Conservation (phyloP, 1,140 invertebrate species). For the Caerostris darwini region DNA sequence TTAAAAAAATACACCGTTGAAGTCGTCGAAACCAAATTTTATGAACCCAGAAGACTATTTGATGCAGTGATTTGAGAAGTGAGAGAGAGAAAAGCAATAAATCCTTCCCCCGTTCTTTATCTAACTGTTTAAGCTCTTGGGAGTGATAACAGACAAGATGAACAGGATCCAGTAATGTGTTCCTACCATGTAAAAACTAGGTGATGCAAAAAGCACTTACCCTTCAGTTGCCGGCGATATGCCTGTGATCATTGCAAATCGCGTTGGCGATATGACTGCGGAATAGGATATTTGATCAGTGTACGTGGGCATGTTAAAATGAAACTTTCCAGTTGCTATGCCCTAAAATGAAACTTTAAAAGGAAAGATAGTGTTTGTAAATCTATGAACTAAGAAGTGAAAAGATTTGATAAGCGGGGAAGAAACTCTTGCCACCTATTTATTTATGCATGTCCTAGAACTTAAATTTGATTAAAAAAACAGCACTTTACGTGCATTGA, state of each 20-base stretch:
- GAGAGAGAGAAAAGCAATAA: neutral
- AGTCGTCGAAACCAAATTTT: conserved; percentile 24
- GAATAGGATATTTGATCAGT: neutral
- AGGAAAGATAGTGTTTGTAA: neutral
- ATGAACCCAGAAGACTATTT: conserved; percentile 1
- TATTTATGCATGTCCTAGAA: neutral
- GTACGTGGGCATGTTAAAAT: neutral
- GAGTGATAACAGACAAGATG: neutral
- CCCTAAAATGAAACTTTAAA: neutral
- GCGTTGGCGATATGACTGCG: neutral
- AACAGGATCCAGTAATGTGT: neutral
- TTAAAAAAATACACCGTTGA: neutral
- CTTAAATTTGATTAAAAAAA: neutral
- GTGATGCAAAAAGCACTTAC: neutral
- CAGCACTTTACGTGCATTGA: neutral
- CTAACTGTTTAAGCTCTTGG: neutral
- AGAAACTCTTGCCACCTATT: neutral
- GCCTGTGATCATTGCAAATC: neutral
- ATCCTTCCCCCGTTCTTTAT: conserved; percentile 1
- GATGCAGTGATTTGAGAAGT: conserved; percentile 11
- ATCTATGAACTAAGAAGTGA: neutral
- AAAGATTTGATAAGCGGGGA: neutral
- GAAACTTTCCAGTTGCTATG: neutral
- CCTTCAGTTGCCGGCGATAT: neutral
- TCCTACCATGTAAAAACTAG: neutral